A percentile compares a stretch with the other conserved stretches of the same genome.
Conservation (phyloP, 1,140 invertebrate species). For the Lasioglossum baleicum region DNA sequence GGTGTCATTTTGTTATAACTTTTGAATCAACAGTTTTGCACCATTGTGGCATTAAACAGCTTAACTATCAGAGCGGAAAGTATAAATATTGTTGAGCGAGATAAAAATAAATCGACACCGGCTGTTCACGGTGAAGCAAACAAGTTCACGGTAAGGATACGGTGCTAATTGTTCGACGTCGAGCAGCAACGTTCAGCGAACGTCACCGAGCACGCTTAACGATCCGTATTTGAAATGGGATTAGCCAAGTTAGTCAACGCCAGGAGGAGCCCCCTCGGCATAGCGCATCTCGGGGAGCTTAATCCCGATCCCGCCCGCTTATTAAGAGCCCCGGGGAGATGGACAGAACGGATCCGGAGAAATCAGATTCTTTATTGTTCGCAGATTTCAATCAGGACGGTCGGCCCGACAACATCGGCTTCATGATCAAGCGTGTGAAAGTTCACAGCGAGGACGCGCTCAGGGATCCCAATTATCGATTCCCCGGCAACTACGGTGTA, state of each 20-base stretch:
- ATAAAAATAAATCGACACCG: no score
- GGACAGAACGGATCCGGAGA: neutral
- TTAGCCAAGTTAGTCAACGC: neutral
- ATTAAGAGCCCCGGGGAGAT: no score
- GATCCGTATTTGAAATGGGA: neutral
- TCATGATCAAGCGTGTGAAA: slow-evolving; percentile 98
- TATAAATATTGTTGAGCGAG: no score
- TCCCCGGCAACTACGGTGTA: slow-evolving; percentile 95
- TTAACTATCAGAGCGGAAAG: no score
- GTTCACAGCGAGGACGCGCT: slow-evolving; percentile 92
- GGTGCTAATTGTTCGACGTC: no score
- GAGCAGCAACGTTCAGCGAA: neutral
- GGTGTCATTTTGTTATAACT: no score
- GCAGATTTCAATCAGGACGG: slow-evolving; percentile 96
- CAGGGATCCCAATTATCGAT: slow-evolving; percentile 91
- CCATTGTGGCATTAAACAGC: no score
- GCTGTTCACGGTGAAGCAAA: no score
- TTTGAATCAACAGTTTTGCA: no score
- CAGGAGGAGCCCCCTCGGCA: no score
- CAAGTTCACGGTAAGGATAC: no score
- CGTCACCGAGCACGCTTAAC: neutral
- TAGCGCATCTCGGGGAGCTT: neutral
- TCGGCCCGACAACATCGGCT: slow-evolving; percentile 94
- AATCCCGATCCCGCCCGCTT: neutral
- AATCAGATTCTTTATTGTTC: slow-evolving; percentile 67